These are phyloP conservation scores for Entosphenus tridentatus DNA, from an alignment of 2,113 vertebrate species.

Conservation along the genomic window DNA sequence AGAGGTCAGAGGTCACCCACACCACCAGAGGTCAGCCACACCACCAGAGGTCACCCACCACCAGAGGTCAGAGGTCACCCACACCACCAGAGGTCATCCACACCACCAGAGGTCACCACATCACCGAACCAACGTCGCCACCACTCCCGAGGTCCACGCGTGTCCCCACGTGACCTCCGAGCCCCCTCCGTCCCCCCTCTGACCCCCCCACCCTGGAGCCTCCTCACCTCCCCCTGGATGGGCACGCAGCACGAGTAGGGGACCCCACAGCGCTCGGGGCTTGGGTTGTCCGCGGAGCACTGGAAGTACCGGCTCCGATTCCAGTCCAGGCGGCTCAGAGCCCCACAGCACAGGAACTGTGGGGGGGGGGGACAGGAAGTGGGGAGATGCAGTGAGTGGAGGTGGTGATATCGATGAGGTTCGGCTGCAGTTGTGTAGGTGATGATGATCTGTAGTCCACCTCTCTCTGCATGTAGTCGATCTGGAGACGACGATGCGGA, in stretches of 20 bases:
- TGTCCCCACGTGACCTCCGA: background rate
- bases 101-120: background rate
- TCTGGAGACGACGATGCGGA: constrained; percentile 13
- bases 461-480: constrained; percentile 41
- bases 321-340: constrained; percentile 35
- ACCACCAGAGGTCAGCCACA: no score
- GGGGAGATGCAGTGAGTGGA: background rate
- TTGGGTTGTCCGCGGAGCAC: constrained; percentile 26
- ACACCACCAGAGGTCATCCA: constrained; percentile 3
- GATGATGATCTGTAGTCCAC: constrained; percentile 12
- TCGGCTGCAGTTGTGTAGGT: background rate
- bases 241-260: constrained; percentile 31
- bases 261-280: constrained; percentile 25
- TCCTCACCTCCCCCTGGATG: constrained; percentile 23
- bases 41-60: background rate
- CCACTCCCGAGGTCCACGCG: background rate
- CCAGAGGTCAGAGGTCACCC: background rate
- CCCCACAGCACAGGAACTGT: constrained; percentile 47
- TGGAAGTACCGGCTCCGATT: constrained; percentile 35
- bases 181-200: background rate
- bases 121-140: background rate
- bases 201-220: no score
- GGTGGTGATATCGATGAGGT: background rate
- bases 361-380: background rate
- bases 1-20: background rate